Evolutionary conservation across 2,888 invertebrate species (phyloP).

Genomic region (Cheilosia vulpina): DNA sequence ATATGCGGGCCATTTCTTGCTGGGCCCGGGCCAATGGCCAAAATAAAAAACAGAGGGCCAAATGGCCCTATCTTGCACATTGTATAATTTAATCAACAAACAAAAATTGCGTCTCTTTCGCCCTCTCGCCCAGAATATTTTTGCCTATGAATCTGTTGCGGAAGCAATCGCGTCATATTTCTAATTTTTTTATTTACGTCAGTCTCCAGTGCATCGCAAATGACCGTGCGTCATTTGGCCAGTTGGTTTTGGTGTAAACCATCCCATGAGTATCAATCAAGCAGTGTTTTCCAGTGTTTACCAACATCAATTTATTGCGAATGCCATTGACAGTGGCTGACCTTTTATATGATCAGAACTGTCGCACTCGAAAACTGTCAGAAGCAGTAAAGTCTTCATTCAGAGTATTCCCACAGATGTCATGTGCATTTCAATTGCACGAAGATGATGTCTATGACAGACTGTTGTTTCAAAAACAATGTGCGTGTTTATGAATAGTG

Average conservation of each 20-base stretch:
- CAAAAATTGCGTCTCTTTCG: no score
- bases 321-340: neutral
- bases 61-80: no score
- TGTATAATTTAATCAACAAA: no score
- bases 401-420: neutral
- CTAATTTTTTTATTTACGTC: neutral
- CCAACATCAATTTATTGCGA: neutral
- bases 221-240: conserved; percentile 5
- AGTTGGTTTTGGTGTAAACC: neutral
- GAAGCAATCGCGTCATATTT: neutral
- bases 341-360: neutral
- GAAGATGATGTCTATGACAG: neutral
- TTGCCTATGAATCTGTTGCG: neutral
- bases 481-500: neutral
- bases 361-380: neutral
- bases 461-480: neutral
- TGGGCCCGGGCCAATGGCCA: no score
- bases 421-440: neutral
- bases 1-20: no score
- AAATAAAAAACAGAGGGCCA: no score
- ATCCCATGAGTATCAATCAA: neutral
- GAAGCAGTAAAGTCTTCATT: conserved; percentile 1
- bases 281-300: neutral
- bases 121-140: no score
- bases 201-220: neutral